Conservation (phyloP, 2,113 vertebrate genomes). For the Ceuthmochares aereus region DNA sequence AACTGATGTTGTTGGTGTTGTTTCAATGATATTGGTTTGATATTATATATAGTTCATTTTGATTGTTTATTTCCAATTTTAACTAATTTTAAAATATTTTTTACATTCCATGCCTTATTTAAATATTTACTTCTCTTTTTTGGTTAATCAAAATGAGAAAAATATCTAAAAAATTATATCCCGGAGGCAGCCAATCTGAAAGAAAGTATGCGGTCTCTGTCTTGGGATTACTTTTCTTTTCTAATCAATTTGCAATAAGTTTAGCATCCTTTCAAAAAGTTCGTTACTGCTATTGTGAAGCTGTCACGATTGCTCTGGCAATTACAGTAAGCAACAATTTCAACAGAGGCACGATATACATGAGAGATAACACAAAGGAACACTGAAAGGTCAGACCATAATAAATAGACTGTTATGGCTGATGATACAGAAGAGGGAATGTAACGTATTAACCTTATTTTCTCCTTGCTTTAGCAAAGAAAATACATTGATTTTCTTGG, state of each 20-base stretch:
- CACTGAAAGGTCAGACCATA: not conserved
- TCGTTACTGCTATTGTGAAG: not conserved
- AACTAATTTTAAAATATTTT: not conserved
- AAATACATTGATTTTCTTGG: not conserved
- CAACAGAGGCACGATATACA: not conserved
- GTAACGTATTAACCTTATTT: not conserved
- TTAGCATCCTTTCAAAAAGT: not conserved
- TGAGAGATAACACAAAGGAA: not conserved
- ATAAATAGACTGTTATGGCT: not conserved
- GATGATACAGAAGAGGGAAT: not conserved
- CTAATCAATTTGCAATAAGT: not conserved
- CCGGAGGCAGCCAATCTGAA: not conserved
- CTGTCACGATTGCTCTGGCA: not conserved
- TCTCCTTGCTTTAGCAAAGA: not conserved
- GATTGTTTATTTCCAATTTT: not conserved
- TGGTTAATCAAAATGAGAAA: not conserved
- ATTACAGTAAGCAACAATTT: not conserved
- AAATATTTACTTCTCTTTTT: not conserved
- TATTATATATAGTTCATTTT: not conserved
- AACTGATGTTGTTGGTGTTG: not conserved
- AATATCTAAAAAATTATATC: not conserved
- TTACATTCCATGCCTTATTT: not conserved
- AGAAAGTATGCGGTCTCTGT: not conserved
- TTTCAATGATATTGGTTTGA: not conserved
- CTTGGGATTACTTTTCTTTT: not conserved